Evolutionary conservation across 1,140 invertebrate genomes (phyloP), one percentile per base, ranked within the genome.

Genomic region (Lepeophtheirus salmonis): DNA sequence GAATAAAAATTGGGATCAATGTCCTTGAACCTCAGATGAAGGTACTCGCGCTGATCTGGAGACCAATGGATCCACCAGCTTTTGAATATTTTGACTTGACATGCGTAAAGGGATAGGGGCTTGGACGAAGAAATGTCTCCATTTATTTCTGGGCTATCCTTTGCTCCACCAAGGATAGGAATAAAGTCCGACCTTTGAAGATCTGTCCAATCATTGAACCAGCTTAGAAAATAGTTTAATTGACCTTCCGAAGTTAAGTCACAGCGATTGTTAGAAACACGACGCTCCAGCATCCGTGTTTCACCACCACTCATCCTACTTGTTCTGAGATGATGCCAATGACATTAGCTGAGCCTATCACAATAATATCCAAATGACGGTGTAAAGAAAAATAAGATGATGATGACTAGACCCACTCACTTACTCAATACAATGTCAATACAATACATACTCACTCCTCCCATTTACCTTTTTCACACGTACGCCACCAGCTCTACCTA

Each of bases 81-180:
- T n/a, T 54, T 22, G 52, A 54, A 54, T 22, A 54, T 17, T 22
- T 54, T 54, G 16, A 54, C 16, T 22, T 54, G 52, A 54, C 52
- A 54, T 20, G 16, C n/a, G 52, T 20, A 54, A 14, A 54, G 22
- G 16, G 52, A 54, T 22, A 22, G 16, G 10, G 30, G 30, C 30
- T 41, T 41, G 30, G n/a, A n/a, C 30, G 30, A 41, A n/a, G n/a
- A n/a, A n/a, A n/a, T n/a, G 30, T 12, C 10, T 22, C 52, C 52
- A 22, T 54, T 54, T n/a, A n/a, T n/a, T n/a, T n/a, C n/a, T n/a
- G n/a, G n/a, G 49, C 49, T 50, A n/a, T 17, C 3, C 20, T 50
- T 50, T 22, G 21, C 23, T 2, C 21, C 21, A 2, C 14, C 52
- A 17, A 54, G 16, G 22, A 54, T 22, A 22, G 16, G 17, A 16